These are phyloP conservation scores for Ganaspis brasiliensis DNA, from an alignment of 2,888 invertebrate genomes.

Conservation along the genomic window DNA sequence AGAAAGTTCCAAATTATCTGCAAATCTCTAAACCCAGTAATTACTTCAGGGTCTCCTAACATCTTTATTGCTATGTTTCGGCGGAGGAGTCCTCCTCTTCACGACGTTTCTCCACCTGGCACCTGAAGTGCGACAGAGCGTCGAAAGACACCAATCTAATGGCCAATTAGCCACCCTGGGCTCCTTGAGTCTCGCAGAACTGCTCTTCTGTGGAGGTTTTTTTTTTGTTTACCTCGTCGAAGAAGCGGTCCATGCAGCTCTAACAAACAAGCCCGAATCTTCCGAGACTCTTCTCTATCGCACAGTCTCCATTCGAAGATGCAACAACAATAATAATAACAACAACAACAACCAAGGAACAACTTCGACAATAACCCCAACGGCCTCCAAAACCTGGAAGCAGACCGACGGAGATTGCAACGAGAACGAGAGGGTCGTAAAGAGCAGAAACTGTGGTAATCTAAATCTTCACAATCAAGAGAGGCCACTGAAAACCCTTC, in stretches of 20 bases:
- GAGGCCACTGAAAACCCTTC: constrained; percentile 59
- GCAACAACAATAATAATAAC: constrained; percentile 79
- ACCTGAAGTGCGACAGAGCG: constrained; percentile 85
- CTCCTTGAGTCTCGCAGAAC: constrained; percentile 82
- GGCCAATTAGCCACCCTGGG: constrained; percentile 80
- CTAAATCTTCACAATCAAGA: constrained; percentile 37
- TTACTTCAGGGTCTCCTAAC: constrained; percentile 81
- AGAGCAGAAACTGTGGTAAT: constrained; percentile 33
- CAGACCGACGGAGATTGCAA: constrained; percentile 33
- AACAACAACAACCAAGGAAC: constrained; percentile 64
- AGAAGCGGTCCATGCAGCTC: constrained; percentile 83
- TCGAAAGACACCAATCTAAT: constrained; percentile 80
- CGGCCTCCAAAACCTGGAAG: constrained; percentile 48
- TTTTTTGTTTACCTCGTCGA: constrained; percentile 86
- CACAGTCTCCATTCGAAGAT: constrained; percentile 82
- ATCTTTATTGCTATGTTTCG: constrained; percentile 84
- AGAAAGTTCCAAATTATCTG: constrained; percentile 12
- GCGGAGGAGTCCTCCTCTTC: constrained; percentile 85
- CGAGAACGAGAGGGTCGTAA: constrained; percentile 15
- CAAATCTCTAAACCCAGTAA: constrained; percentile 34
- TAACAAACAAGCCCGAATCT: constrained; percentile 79
- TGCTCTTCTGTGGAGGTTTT: constrained; percentile 85
- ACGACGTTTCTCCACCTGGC: constrained; percentile 86
- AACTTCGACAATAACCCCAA: constrained; percentile 58
- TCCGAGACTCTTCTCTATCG: constrained; percentile 81